These are phyloP conservation scores for Chaenogobius annularis DNA, from an alignment of 2,113 vertebrate species.

Conservation along the genomic window DNA sequence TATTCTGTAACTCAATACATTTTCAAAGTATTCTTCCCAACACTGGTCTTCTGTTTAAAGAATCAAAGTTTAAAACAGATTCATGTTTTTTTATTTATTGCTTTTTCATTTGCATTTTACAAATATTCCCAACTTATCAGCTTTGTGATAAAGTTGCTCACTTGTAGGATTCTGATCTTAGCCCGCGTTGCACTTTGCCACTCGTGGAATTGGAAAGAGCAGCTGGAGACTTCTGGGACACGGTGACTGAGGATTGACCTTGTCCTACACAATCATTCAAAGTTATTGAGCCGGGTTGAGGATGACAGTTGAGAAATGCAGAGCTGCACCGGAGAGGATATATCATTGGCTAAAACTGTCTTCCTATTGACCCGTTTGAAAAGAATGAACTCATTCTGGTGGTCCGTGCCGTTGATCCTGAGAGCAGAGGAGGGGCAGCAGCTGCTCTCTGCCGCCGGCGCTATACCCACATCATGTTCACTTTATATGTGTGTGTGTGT, in stretches of 20 bases:
- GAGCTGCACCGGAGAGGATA: constrained; percentile 65
- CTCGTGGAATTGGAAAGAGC: constrained; percentile 32
- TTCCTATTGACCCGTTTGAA: constrained; percentile 73
- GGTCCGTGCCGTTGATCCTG: constrained; percentile 30
- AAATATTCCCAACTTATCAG: background rate
- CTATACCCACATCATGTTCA: constrained; percentile 6
- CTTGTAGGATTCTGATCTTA: background rate
- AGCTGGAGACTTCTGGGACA: constrained; percentile 53
- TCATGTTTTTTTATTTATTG: background rate
- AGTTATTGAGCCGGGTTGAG: constrained; percentile 69
- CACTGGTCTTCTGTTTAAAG: background rate
- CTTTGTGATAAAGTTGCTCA: background rate
- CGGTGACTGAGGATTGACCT: constrained; percentile 72
- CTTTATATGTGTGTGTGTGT: too few relatives aligned
- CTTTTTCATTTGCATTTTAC: background rate
- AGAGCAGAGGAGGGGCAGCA: constrained; percentile 18
- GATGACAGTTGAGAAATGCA: constrained; percentile 77
- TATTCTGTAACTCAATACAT: background rate
- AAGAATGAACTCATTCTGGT: constrained; percentile 60
- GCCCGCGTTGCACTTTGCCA: background rate
- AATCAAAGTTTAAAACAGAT: background rate
- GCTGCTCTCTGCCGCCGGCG: constrained; percentile 14
- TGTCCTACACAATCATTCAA: constrained; percentile 74
- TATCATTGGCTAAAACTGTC: constrained; percentile 73
- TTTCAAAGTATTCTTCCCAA: background rate